Conservation (phyloP, 2,797 vertebrate species). For the Emys orbicularis region DNA sequence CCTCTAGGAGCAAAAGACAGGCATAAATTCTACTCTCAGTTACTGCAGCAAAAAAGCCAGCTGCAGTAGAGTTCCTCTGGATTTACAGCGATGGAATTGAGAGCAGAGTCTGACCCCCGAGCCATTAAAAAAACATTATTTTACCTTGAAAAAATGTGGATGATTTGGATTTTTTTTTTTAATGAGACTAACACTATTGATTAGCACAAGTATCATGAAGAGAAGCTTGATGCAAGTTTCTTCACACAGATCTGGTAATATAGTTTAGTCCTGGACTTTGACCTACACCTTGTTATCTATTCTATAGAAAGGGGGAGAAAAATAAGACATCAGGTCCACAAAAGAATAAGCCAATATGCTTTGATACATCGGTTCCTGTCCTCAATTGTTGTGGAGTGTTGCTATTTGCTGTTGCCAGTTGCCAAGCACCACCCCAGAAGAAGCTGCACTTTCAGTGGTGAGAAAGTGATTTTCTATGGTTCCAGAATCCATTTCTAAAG, state of each 20-base stretch:
- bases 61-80: accelerated
- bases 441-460: background rate
- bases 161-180: background rate
- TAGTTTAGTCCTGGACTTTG: background rate
- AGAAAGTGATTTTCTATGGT: background rate
- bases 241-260: background rate
- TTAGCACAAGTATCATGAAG: background rate
- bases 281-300: background rate
- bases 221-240: accelerated
- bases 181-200: background rate
- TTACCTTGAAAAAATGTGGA: background rate
- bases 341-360: background rate
- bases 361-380: background rate
- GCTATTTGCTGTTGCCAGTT: background rate
- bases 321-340: background rate
- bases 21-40: background rate
- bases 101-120: background rate
- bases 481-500: background rate
- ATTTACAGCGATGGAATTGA: background rate
- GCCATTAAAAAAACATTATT: background rate
- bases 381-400: background rate
- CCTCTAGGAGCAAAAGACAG: background rate
- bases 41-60: background rate
- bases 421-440: background rate
- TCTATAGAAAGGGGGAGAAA: background rate